Conservation (phyloP, 2,113 vertebrate genomes). For the Datnioides undecimradiatus region DNA sequence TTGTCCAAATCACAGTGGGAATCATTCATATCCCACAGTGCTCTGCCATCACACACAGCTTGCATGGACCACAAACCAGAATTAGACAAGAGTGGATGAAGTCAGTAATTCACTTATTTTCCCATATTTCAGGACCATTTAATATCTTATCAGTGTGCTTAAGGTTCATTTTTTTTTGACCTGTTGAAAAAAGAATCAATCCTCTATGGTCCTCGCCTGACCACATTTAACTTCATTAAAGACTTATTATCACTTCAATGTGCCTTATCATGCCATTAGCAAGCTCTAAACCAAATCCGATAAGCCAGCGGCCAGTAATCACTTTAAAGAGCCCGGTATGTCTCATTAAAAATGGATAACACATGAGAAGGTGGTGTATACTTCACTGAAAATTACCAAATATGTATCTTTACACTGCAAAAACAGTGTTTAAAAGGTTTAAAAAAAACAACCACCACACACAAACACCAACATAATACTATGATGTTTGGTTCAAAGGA, state of each 20-base stretch:
- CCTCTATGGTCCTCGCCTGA: slow-evolving; percentile 29
- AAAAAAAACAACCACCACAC: slow-evolving; percentile 1
- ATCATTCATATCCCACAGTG: slow-evolving; percentile 32
- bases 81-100: slow-evolving; percentile 23
- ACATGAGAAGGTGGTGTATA: slow-evolving; percentile 19
- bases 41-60: slow-evolving; percentile 26
- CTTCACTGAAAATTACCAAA: slow-evolving; percentile 27
- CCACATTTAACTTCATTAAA: slow-evolving; percentile 74
- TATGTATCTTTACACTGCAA: slow-evolving; percentile 9
- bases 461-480: neutral
- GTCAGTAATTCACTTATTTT: slow-evolving; percentile 21
- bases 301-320: slow-evolving; percentile 68
- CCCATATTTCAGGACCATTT: slow-evolving; percentile 14
- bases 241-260: slow-evolving; percentile 76
- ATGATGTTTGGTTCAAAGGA: slow-evolving; percentile 12
- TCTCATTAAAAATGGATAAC: slow-evolving; percentile 65
- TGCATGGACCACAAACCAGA: slow-evolving; percentile 13
- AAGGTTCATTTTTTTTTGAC: slow-evolving; percentile 44
- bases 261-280: slow-evolving; percentile 76
- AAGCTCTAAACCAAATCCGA: slow-evolving; percentile 71
- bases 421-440: slow-evolving; percentile 4
- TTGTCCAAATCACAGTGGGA: slow-evolving; percentile 33
- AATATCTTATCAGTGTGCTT: slow-evolving; percentile 38
- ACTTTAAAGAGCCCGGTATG: slow-evolving; percentile 55
- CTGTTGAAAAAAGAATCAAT: slow-evolving; percentile 54